Evolutionary conservation across 2,888 invertebrate species (phyloP), one percentile per base, ranked within the genome.

Genomic region (Nasonovia ribisnigri): DNA sequence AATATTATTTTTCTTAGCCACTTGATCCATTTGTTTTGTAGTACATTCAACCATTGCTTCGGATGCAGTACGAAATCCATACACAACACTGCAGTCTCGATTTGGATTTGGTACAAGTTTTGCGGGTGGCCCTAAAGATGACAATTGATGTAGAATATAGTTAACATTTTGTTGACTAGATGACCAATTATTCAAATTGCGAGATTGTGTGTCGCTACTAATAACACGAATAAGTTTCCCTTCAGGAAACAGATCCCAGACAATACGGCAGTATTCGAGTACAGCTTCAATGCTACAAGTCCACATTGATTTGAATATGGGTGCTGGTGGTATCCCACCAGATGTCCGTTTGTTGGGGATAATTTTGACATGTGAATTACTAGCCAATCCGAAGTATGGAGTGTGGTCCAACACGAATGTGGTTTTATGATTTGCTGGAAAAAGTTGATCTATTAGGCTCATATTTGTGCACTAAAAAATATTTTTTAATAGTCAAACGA

Each of bases 381-480:
- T 97, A 11, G 98, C 97, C 95, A 98, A 97, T 48, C 98, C 97
- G 96, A 99, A 99, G 95, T 98, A 98, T 8, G 98, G 98, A 0
- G 99, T 98, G 95, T 98, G 98, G 95, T 99, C 99, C 95, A 99
- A 96, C 46, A 99, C 98, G 96, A 99, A 98, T 94, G 99, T 97
- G 0, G 99, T 99, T 96, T 99, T 99, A 96, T 99, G 99, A 95
- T 98, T 98, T 87, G 97, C 96, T 24, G 97, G 97, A 96, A 97
- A 97, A 96, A 97, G 97, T 95, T 95, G 96, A 92, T 92, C 96
- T 43, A 88, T 91, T 26, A 91, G 60, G 43, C 93, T 93, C 93
- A 93, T 93, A 13, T 43, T 67, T 29, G 29, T 42, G 51, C 3
- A 29, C 54, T 54, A 1, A 48, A 48, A 91, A 91, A 89, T 60